phyloP scores from a whole-genome alignment of 1,140 invertebrate genomes.

The Metaphire vulgaris region DNA sequence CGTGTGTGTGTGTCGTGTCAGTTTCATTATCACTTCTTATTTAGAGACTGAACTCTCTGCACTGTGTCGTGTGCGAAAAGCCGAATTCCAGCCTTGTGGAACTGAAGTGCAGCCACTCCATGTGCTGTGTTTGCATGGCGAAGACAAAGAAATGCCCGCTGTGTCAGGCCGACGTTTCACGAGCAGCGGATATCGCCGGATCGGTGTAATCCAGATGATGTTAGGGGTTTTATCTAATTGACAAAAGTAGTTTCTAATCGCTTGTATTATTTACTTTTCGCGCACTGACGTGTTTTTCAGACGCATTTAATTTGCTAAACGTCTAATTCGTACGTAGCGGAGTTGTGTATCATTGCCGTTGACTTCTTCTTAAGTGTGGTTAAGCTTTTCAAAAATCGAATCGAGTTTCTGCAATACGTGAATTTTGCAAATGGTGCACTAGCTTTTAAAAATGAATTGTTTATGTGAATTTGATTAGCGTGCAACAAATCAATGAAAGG shows the following conservation, averaged over 20 bases:
- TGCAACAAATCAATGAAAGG: no score
- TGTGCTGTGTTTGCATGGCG: background rate
- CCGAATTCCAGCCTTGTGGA: background rate
- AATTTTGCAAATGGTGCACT: no score
- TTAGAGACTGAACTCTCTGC: background rate
- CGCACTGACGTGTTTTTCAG: background rate
- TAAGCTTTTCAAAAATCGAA: no score
- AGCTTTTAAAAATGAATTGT: no score
- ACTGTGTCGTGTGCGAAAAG: background rate
- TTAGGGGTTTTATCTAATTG: conserved; percentile 1
- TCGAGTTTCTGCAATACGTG: no score
- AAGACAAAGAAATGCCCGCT: background rate
- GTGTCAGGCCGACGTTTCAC: background rate
- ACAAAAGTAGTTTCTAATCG: background rate
- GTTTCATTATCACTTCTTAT: no score
- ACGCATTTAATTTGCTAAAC: background rate
- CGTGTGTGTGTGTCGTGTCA: no score
- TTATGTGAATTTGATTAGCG: no score
- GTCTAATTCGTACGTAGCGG: no score
- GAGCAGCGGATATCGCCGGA: background rate
- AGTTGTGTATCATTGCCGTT: no score
- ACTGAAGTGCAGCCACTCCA: background rate
- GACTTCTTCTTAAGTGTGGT: no score
- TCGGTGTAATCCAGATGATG: background rate
- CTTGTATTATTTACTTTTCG: background rate